These are phyloP conservation scores for Oceanites oceanicus DNA, from an alignment of 2,113 vertebrate species.

Conservation along the genomic window DNA sequence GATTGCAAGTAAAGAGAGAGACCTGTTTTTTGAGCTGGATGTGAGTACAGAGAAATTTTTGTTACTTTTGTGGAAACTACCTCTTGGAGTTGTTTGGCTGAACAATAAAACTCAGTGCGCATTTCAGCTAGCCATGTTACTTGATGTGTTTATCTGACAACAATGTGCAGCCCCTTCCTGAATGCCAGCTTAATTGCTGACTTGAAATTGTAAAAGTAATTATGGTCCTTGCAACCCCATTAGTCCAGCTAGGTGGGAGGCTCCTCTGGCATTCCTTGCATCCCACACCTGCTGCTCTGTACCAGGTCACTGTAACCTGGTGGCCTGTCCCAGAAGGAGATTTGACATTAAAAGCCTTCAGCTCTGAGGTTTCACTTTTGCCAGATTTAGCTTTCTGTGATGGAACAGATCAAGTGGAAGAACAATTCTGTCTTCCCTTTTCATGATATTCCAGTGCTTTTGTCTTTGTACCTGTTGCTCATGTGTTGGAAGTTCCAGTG, in stretches of 20 bases:
- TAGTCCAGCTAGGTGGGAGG: not conserved
- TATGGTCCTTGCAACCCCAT: not conserved
- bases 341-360: not conserved
- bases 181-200: not conserved
- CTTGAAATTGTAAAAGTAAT: not conserved
- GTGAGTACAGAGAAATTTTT: constrained; percentile 78
- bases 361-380: not conserved
- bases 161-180: not conserved
- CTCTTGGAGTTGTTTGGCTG: not conserved
- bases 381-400: not conserved
- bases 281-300: not conserved
- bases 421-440: not conserved
- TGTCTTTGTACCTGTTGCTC: not conserved
- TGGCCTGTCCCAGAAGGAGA: not conserved
- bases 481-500: not conserved
- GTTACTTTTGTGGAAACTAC: not conserved
- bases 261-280: not conserved
- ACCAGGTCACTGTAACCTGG: not conserved
- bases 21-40: constrained; percentile 97
- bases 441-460: not conserved
- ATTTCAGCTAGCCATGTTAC: not conserved
- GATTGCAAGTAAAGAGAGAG: constrained; percentile 97
- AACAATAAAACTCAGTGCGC: not conserved
- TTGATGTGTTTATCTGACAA: not conserved
- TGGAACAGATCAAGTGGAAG: not conserved